phyloP scores from a whole-genome alignment of 2,888 invertebrate genomes.

The Pristionchus fissidentatus region DNA sequence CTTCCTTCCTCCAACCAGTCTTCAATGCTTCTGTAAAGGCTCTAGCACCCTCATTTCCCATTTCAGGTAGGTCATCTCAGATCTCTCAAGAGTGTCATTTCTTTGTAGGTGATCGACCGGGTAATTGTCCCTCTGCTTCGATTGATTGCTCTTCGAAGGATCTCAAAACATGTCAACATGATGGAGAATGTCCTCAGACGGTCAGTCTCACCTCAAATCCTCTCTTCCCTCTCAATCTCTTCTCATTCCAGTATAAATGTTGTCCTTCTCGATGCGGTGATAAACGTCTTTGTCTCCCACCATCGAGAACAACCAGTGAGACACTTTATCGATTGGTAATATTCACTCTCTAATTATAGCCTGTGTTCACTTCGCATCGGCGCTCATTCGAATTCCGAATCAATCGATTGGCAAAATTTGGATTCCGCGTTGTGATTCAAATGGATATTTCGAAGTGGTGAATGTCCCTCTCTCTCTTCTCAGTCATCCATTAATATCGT shows the following conservation, averaged over 20 bases:
- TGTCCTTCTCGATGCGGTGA: neutral
- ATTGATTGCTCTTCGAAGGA: slow-evolving; percentile 17
- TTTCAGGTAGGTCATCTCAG: neutral
- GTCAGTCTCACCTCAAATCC: neutral
- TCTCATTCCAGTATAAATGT: slow-evolving; percentile 1
- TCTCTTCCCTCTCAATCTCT: neutral
- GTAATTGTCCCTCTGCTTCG: slow-evolving; percentile 22
- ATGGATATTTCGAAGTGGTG: slow-evolving; percentile 41
- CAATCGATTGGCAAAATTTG: neutral
- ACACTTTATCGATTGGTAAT: neutral
- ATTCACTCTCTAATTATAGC: neutral
- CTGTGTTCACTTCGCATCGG: slow-evolving; percentile 27
- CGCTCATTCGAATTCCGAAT: slow-evolving; percentile 25
- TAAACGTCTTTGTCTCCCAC: slow-evolving; percentile 16
- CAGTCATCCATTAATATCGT: neutral
- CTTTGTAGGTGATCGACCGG: slow-evolving; percentile 17
- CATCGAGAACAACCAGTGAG: slow-evolving; percentile 18
- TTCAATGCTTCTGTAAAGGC: neutral
- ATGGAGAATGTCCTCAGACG: slow-evolving; percentile 31
- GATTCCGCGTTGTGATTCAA: neutral
- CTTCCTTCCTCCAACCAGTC: neutral
- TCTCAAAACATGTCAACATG: neutral
- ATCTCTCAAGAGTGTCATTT: neutral
- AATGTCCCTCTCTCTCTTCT: neutral
- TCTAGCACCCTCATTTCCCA: neutral